Evolutionary conservation across 2,888 invertebrate species (phyloP), one percentile per base, ranked within the genome.

Genomic region (Mythimna lalbum): DNA sequence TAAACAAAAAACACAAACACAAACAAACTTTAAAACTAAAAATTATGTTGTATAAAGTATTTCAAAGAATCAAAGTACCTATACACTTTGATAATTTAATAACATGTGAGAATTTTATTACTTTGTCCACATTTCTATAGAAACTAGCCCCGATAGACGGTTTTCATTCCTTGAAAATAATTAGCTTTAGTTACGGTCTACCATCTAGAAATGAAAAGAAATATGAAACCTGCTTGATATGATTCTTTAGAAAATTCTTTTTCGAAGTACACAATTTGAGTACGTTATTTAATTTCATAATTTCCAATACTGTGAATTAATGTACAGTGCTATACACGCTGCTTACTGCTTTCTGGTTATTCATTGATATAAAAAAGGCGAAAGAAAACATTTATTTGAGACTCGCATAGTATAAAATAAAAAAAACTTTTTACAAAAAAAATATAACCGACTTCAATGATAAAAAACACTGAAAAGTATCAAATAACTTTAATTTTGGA

Each of bases 61-160:
- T 76, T 50, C 50, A 57, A 69, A 73, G 70, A 77, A 77, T n/a
- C n/a, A 57, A n/a, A 27, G 23, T 69, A 19, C 3, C 27, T 27
- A 10, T 27, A 17, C 19, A n/a, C 12, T 4, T 33, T 27, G 27
- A 21, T 71, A 71, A 60, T 77, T 60, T 43, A 12, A 33, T 70
- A 33, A 49, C 27, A 1, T 2, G 47, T 36, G 36, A 60, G 33
- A 10, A 43, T 78, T 71, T 50, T 56, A 43, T 43, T 39, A n/a
- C 43, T 78, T n/a, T 36, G 27, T 78, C 27, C 49, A 27, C 33
- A 36, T 56, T 73, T 78, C 43, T 36, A n/a, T 17, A 27, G 60
- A 60, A 71, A 43, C 9, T 23, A n/a, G 12, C 10, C 27, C 4
- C 12, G 1, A 9, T 1, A 21, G 7, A 43, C 39, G 23, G 39